These are phyloP conservation scores for Stegostoma tigrinum DNA, from an alignment of 2,113 vertebrate genomes.

Conservation along the genomic window DNA sequence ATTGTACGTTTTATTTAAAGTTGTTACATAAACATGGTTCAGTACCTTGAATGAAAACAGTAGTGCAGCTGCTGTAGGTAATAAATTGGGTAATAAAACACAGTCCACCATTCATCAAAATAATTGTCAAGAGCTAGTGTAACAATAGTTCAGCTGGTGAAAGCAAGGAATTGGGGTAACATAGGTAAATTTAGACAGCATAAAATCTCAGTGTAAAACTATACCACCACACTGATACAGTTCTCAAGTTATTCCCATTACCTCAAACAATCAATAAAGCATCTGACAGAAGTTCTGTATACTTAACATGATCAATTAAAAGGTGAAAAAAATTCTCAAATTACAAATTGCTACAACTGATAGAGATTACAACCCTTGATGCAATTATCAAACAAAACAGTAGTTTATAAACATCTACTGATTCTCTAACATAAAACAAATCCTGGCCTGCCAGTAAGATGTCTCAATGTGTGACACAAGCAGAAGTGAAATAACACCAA, in stretches of 20 bases:
- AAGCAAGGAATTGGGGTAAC: background rate
- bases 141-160: background rate
- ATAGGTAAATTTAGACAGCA: background rate
- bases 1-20: background rate
- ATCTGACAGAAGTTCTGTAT: background rate
- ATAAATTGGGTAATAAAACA: background rate
- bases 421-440: background rate
- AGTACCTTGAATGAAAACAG: background rate
- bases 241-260: background rate
- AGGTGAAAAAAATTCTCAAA: background rate
- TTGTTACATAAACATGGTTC: background rate
- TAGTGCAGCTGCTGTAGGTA: background rate
- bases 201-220: background rate
- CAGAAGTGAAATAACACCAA: background rate
- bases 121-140: background rate
- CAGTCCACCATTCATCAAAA: background rate
- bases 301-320: background rate
- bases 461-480: background rate
- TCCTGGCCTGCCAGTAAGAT: conserved; percentile 4
- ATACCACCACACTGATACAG: background rate
- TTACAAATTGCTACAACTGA: background rate
- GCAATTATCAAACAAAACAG: background rate
- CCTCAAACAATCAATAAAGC: background rate
- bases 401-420: background rate
- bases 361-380: background rate